Conservation (phyloP, 2,888 invertebrate species). For the Zeuzera pyrina region DNA sequence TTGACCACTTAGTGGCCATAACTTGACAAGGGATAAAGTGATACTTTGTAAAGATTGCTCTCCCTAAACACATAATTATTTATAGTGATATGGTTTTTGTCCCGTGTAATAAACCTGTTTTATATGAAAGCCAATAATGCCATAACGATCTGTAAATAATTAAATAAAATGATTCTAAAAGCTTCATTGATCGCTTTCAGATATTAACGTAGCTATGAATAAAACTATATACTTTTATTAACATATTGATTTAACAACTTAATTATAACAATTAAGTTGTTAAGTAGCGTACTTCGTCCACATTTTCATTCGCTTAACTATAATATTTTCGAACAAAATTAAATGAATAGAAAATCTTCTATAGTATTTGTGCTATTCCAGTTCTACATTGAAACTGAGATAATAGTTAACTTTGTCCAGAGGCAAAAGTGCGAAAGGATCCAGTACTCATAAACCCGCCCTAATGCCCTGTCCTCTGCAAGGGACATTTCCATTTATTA, state of each 20-base stretch:
- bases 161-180: slow-evolving; percentile 31
- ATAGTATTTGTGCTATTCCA: too few relatives aligned
- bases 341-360: too few relatives aligned
- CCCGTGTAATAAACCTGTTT: slow-evolving; percentile 51
- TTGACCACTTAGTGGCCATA: slow-evolving; percentile 58
- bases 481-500: slow-evolving; percentile 75
- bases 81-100: slow-evolving; percentile 33
- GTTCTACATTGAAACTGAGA: too few relatives aligned
- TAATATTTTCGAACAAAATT: too few relatives aligned
- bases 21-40: slow-evolving; percentile 40
- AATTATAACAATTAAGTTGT: too few relatives aligned
- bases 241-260: not conserved
- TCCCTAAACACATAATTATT: slow-evolving; percentile 46
- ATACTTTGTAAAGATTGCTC: slow-evolving; percentile 47
- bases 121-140: slow-evolving; percentile 30
- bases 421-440: slow-evolving; percentile 43
- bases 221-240: not conserved
- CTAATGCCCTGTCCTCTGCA: slow-evolving; percentile 73
- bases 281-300: too few relatives aligned
- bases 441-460: slow-evolving; percentile 68
- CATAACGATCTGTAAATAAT: slow-evolving; percentile 36
- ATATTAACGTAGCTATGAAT: slow-evolving; percentile 12
- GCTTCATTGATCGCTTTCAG: slow-evolving; percentile 29
- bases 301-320: too few relatives aligned
- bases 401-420: too few relatives aligned